phyloP scores from a whole-genome alignment of 2,113 vertebrate genomes.

The Rhinolophus sinicus region DNA sequence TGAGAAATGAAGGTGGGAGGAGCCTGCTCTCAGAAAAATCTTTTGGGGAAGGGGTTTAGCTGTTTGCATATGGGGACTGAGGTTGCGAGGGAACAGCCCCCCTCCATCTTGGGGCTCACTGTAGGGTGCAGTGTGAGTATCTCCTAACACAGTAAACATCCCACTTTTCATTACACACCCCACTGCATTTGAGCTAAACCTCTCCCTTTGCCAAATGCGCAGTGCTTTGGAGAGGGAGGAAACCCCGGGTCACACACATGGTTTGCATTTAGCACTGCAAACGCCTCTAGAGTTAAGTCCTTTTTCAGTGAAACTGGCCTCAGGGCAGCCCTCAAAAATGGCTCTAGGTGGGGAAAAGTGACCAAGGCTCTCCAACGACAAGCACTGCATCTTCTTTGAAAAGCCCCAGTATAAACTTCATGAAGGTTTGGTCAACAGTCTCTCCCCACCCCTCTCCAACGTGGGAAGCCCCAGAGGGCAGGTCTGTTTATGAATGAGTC shows the following conservation, averaged over 20 bases:
- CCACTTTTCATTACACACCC: constrained; percentile 48
- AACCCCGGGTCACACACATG: constrained; percentile 70
- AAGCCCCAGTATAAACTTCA: background rate
- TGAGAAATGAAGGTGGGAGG: background rate
- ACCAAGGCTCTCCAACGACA: background rate
- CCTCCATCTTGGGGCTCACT: background rate
- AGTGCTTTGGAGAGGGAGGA: constrained; percentile 12
- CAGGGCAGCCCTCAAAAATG: background rate
- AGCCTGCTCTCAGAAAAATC: background rate
- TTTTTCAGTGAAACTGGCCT: constrained; percentile 38
- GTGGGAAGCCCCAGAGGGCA: constrained; percentile 55
- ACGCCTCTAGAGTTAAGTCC: background rate
- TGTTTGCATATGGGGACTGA: background rate
- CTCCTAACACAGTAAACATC: background rate
- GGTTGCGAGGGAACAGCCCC: background rate
- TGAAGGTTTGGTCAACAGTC: background rate
- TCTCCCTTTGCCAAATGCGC: constrained; percentile 42
- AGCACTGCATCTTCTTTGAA: constrained; percentile 35
- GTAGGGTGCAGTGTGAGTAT: background rate
- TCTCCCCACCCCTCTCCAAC: no score
- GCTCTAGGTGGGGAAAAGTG: constrained; percentile 42
- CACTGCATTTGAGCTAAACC: constrained; percentile 40
- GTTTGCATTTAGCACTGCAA: constrained; percentile 69
- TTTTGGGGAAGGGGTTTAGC: background rate
- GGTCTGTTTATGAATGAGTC: constrained; percentile 70